Conservation (phyloP, 2,113 vertebrate genomes). For the Corydoras sp. region DNA sequence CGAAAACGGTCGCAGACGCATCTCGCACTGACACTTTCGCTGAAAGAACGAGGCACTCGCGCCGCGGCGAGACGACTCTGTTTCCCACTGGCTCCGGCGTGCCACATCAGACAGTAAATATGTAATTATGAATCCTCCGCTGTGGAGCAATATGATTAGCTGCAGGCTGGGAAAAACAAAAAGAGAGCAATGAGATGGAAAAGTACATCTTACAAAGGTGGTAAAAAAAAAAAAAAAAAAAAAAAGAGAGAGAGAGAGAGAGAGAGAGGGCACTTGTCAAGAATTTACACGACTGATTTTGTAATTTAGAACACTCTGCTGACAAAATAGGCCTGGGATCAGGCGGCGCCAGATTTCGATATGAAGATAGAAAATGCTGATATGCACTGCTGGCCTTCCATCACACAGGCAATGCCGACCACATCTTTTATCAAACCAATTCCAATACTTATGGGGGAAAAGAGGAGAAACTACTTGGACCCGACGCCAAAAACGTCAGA, state of each 20-base stretch:
- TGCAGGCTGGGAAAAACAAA: slow-evolving; percentile 31
- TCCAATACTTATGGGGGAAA: too few species aligned
- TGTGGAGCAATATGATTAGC: slow-evolving; percentile 49
- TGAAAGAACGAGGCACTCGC: slow-evolving; percentile 5
- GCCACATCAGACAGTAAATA: slow-evolving; percentile 41
- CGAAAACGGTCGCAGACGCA: slow-evolving; percentile 21
- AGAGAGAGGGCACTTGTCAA: background rate
- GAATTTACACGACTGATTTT: background rate
- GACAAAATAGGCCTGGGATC: slow-evolving; percentile 1
- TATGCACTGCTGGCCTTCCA: too few species aligned
- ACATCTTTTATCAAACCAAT: too few species aligned
- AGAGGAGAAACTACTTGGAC: too few species aligned
- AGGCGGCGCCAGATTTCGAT: too few species aligned
- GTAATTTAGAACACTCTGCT: slow-evolving; percentile 17
- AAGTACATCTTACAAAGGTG: slow-evolving; percentile 8
- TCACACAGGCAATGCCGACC: too few species aligned
- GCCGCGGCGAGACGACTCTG: slow-evolving; percentile 28
- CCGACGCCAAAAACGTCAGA: too few species aligned
- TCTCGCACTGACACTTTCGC: slow-evolving; percentile 17
- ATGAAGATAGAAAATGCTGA: too few species aligned
- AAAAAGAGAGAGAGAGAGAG: too few species aligned
- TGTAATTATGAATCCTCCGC: slow-evolving; percentile 47
- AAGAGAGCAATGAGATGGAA: slow-evolving; percentile 25
- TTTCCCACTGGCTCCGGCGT: slow-evolving; percentile 38
- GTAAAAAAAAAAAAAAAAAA: background rate